Base-by-base conservation (phyloP, 1,140 invertebrate species). In the Drosophila sucinea region DNA sequence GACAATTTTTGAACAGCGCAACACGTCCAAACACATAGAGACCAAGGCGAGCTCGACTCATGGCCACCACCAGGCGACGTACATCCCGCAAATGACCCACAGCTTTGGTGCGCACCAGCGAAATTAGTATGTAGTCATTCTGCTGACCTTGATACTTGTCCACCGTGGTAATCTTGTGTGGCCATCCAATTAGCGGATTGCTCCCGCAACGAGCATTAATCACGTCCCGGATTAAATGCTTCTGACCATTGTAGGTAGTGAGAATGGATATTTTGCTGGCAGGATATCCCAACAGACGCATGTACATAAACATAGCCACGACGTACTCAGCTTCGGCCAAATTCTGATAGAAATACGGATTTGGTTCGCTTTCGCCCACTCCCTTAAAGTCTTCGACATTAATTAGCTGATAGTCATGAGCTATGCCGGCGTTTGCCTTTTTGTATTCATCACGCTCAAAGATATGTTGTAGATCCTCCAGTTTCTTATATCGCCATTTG, bases 141-240 rank as follows among this genome's bases (percentile, higher is more conserved):
- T 99, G 99, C 90, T 99, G 99, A 69, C 99, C 99, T 92, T 99
- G 99, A 92, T 99, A 99, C 87, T 99, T 99, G 92, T 99, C 99
- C 8, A 99, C 99, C 5, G 99, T 99, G 1, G 96, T 96, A 30
- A 96, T 97, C 94, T 99, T 99, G 79, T 97, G 95, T 0, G 99
- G 99, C 77, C 95, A 93, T 6, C 99, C 99, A 87, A 99, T 98
- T n/a, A 99, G 93, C 0, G 98, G 97, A 94, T 99, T 99, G 55
- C 96, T 96, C 0, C 96, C 97, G 93, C 99, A 99, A 70, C 98
- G 94, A 56, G 97, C 96, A 77, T 98, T 96, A 56, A 99, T 96
- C 6, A 99, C 98, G 93, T 99, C 99, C 30, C 98, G 93, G 33
- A 99, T 97, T 23, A 99, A 94, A 93, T 99, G 98, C 92, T 99